Conservation (phyloP, 1,140 invertebrate genomes). For the Hypothenemus hampei region DNA sequence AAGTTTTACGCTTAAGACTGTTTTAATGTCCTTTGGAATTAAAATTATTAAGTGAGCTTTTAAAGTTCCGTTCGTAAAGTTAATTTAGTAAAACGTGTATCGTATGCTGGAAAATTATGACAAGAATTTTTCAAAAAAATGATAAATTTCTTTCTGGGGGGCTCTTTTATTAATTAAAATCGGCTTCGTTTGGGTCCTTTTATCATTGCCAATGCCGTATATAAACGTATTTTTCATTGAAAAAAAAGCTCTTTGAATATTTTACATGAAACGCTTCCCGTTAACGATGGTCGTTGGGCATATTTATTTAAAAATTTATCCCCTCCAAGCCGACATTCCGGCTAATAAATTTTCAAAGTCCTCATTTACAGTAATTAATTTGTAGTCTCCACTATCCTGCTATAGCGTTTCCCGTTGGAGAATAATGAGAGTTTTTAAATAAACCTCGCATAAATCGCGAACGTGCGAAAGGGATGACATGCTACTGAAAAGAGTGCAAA, state of each 20-base stretch:
- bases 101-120: no score
- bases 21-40: no score
- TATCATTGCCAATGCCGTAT: neutral
- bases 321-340: neutral
- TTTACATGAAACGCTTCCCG: neutral
- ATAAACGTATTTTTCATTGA: neutral
- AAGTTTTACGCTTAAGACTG: no score
- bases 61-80: no score
- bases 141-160: no score
- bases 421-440: slow-evolving; percentile 20
- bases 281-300: neutral
- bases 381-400: slow-evolving; percentile 10
- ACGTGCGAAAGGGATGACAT: slow-evolving; percentile 5
- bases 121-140: no score
- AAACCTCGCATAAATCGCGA: slow-evolving; percentile 13
- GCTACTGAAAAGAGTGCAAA: slow-evolving; percentile 9
- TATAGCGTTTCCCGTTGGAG: slow-evolving; percentile 1
- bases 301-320: slow-evolving; percentile 17
- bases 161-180: neutral
- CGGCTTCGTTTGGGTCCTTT: neutral
- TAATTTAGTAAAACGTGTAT: no score
- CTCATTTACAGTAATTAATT: slow-evolving; percentile 23
- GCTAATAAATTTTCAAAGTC: slow-evolving; percentile 18
- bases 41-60: no score
- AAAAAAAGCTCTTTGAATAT: no score